Evolutionary conservation across 1,140 invertebrate genomes (phyloP).

Genomic region (Nephotettix cincticeps): DNA sequence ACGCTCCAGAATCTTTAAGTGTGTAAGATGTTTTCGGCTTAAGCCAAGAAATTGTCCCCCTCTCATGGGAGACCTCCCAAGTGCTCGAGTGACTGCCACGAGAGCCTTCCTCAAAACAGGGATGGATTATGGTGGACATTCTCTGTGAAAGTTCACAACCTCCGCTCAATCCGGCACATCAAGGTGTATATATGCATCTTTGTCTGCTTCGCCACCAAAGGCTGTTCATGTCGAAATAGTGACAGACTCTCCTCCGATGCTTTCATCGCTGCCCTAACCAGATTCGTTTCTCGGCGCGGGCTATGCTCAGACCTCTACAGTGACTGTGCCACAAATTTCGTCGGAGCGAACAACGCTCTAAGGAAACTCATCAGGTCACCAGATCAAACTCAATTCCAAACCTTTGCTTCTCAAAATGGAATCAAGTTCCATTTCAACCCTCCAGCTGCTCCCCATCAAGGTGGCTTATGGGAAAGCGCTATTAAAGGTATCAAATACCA

Average conservation of each 20-base stretch:
- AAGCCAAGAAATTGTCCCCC: constrained; percentile 29
- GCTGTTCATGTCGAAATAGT: constrained; percentile 42
- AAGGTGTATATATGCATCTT: constrained; percentile 43
- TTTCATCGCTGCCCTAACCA: constrained; percentile 37
- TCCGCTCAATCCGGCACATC: constrained; percentile 31
- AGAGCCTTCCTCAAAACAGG: constrained; percentile 32
- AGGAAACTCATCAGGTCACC: not conserved
- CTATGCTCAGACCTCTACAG: no score
- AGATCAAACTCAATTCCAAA: not conserved
- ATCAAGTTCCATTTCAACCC: constrained; percentile 34
- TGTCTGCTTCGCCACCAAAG: constrained; percentile 38
- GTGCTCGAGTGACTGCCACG: constrained; percentile 21
- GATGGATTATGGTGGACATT: constrained; percentile 41
- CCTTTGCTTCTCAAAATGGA: not conserved
- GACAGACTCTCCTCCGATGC: constrained; percentile 34
- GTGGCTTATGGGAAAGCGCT: constrained; percentile 46
- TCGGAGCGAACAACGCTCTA: constrained; percentile 26
- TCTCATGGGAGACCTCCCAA: constrained; percentile 39
- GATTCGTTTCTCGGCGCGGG: constrained; percentile 39
- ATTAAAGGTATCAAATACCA: not conserved
- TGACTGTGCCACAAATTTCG: constrained; percentile 43
- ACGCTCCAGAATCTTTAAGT: constrained; percentile 36
- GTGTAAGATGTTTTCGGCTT: constrained; percentile 38
- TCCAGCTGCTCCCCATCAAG: constrained; percentile 43
- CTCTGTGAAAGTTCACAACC: not conserved